These are phyloP conservation scores for Hirtodrosophila histrioides DNA, from an alignment of 2,888 invertebrate genomes.

Conservation along the genomic window DNA sequence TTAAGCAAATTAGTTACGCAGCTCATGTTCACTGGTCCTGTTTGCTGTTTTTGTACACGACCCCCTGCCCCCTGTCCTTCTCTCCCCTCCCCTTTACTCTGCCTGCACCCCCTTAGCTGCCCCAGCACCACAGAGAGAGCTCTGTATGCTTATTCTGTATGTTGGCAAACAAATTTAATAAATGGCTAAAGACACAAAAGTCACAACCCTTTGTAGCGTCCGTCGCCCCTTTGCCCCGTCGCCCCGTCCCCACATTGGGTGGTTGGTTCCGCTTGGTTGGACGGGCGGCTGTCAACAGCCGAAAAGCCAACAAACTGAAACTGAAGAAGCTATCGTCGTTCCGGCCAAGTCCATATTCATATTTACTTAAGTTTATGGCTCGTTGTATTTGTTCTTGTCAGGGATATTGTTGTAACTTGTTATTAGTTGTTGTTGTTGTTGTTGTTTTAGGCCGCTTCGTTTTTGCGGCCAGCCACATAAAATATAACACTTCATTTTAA, in stretches of 20 bases:
- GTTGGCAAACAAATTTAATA: constrained; percentile 78
- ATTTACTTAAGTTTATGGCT: constrained; percentile 73
- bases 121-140: no score
- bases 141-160: constrained; percentile 36
- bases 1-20: constrained; percentile 78
- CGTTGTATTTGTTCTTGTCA: constrained; percentile 63
- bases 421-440: constrained; percentile 30
- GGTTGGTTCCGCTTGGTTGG: constrained; percentile 11
- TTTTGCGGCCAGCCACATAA: constrained; percentile 67
- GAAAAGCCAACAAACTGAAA: constrained; percentile 18
- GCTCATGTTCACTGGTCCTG: constrained; percentile 70
- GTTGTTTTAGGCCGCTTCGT: constrained; percentile 18
- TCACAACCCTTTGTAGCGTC: constrained; percentile 70
- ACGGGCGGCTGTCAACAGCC: constrained; percentile 32
- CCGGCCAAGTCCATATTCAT: constrained; percentile 63
- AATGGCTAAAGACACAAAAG: constrained; percentile 76
- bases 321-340: constrained; percentile 47
- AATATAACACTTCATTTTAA: constrained; percentile 75
- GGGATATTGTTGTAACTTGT: constrained; percentile 49
- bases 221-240: not conserved
- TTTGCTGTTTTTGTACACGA: constrained; percentile 30
- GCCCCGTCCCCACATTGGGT: not conserved
- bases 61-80: not conserved
- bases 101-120: no score
- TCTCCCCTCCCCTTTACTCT: not conserved